A percentile compares a stretch with the other conserved stretches of the same genome.
These are phyloP conservation scores for Drymodes brunneopygia DNA, from an alignment of 2,113 vertebrate genomes.

Conservation along the genomic window DNA sequence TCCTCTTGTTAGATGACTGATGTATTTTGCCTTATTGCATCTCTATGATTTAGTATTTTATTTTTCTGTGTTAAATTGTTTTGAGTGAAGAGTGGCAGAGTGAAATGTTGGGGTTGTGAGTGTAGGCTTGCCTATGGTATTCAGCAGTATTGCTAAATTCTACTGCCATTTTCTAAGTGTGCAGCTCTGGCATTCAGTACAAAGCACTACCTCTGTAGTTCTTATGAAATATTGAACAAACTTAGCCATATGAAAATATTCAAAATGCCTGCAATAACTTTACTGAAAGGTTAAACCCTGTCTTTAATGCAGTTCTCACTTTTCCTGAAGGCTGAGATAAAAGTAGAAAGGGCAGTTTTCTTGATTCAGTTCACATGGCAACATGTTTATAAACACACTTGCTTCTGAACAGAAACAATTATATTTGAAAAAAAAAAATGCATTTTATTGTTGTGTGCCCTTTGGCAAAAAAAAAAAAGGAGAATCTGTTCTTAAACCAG, in stretches of 20 bases:
- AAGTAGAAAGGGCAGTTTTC: constrained; percentile 16
- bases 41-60: not conserved
- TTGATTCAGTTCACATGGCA: not conserved
- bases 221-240: not conserved
- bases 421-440: not conserved
- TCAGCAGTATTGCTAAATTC: not conserved
- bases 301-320: not conserved
- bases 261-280: not conserved
- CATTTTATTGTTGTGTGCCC: not conserved
- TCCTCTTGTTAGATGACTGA: not conserved
- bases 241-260: not conserved
- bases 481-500: not conserved
- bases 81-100: not conserved
- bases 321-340: not conserved
- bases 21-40: not conserved
- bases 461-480: not conserved
- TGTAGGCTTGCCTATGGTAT: not conserved
- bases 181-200: not conserved
- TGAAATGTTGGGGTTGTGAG: not conserved
- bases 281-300: not conserved
- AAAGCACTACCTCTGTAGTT: not conserved
- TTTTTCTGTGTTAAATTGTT: not conserved
- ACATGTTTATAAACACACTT: not conserved
- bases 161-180: not conserved
- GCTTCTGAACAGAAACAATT: not conserved